Evolutionary conservation across 2,888 invertebrate species (phyloP).

Genomic region (Chrysopilus asiliformis): DNA sequence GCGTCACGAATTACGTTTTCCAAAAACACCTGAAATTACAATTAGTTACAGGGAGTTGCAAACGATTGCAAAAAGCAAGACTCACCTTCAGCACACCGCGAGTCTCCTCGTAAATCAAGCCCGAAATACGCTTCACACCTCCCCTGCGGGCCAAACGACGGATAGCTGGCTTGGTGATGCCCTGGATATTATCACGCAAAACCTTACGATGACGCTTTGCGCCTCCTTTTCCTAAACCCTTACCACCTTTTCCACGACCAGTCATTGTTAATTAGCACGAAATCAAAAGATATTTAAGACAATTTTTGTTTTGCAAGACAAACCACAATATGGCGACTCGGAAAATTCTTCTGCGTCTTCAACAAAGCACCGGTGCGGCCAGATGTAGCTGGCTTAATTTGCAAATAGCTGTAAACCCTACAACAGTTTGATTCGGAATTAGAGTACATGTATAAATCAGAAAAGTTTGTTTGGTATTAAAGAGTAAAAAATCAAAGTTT

Average conservation of each 20-base stretch:
- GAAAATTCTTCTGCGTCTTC: too few species aligned
- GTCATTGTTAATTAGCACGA: too few species aligned
- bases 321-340: background rate
- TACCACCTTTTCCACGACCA: constrained; percentile 67
- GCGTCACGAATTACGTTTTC: constrained; percentile 3
- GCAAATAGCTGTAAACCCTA: too few species aligned
- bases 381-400: too few species aligned
- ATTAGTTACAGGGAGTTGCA: background rate
- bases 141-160: constrained; percentile 58
- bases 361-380: too few species aligned
- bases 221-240: constrained; percentile 66
- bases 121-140: constrained; percentile 59
- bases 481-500: too few species aligned
- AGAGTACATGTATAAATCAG: too few species aligned
- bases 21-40: background rate
- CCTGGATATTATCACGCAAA: constrained; percentile 63
- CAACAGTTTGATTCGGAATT: too few species aligned
- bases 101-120: constrained; percentile 49
- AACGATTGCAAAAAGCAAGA: background rate
- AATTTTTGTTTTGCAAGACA: too few species aligned
- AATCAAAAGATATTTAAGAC: too few species aligned
- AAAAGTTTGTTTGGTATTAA: too few species aligned
- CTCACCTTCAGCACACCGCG: constrained; percentile 52
- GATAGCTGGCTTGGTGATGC: constrained; percentile 67
- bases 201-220: constrained; percentile 76